phyloP scores from a whole-genome alignment of 2,797 vertebrate genomes.

The Pterois miles region DNA sequence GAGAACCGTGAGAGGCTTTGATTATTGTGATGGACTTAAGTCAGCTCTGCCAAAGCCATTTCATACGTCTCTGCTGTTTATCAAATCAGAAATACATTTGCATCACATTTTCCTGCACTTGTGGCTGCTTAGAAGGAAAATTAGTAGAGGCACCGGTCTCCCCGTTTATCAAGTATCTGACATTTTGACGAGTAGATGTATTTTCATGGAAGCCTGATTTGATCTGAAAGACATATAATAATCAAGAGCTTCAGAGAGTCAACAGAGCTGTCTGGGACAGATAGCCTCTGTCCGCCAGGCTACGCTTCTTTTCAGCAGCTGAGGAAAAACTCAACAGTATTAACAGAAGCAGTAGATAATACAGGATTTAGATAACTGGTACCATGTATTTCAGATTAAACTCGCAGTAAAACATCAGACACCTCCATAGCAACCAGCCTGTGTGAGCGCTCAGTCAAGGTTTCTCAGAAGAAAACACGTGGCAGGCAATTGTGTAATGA shows the following conservation, averaged over 20 bases:
- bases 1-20: constrained; percentile 62
- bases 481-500: constrained; percentile 16
- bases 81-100: constrained; percentile 65
- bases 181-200: constrained; percentile 69
- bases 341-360: constrained; percentile 38
- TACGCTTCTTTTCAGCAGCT: constrained; percentile 19
- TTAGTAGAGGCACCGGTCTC: constrained; percentile 9
- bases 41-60: constrained; percentile 57
- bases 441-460: constrained; percentile 35
- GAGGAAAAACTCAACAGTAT: constrained; percentile 21
- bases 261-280: constrained; percentile 55
- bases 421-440: constrained; percentile 22
- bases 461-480: constrained; percentile 30
- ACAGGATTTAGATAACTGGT: constrained; percentile 40
- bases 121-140: constrained; percentile 31
- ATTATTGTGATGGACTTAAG: constrained; percentile 70
- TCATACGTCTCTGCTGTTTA: constrained; percentile 50
- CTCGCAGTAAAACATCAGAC: background rate
- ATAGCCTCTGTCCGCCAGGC: constrained; percentile 40
- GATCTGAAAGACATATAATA: constrained; percentile 48
- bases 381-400: constrained; percentile 9
- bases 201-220: constrained; percentile 46
- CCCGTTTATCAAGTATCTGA: constrained; percentile 41
- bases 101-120: constrained; percentile 51
- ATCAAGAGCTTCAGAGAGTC: constrained; percentile 58